These are phyloP conservation scores for Enteromius paludinosus DNA, from an alignment of 2,797 vertebrate species.

Conservation along the genomic window DNA sequence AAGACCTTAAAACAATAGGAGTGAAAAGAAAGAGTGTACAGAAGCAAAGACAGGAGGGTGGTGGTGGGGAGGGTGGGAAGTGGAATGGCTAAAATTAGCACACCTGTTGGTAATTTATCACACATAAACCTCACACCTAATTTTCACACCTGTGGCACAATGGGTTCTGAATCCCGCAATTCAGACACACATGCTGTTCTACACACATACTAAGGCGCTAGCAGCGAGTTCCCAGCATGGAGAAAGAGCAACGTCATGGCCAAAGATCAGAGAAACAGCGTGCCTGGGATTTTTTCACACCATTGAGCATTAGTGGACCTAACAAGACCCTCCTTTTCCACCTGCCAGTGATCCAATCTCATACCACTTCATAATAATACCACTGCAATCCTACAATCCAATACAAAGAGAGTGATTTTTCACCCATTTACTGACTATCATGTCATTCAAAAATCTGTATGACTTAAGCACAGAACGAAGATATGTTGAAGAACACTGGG, in stretches of 20 bases:
- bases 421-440: no score
- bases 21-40: conserved; percentile 52
- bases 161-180: conserved; percentile 71
- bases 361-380: conserved; percentile 7
- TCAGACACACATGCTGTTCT: conserved; percentile 64
- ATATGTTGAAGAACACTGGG: not conserved
- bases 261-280: conserved; percentile 60
- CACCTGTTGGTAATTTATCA: conserved; percentile 85
- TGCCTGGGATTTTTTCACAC: conserved; percentile 72
- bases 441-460: not conserved
- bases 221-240: conserved; percentile 34
- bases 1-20: conserved; percentile 17
- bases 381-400: not conserved
- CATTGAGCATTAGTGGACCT: conserved; percentile 58
- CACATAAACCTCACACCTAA: conserved; percentile 86
- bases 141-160: conserved; percentile 84
- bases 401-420: not conserved
- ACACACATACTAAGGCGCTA: conserved; percentile 20
- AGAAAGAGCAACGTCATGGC: conserved; percentile 54
- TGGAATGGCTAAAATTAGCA: conserved; percentile 72
- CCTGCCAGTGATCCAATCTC: not conserved
- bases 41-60: conserved; percentile 61
- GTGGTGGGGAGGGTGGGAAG: conserved; percentile 37
- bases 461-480: not conserved
- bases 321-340: conserved; percentile 41